Evolutionary conservation across 1,140 invertebrate species (phyloP), one percentile per base, ranked within the genome.

Genomic region (Stegodyphus dumicola): DNA sequence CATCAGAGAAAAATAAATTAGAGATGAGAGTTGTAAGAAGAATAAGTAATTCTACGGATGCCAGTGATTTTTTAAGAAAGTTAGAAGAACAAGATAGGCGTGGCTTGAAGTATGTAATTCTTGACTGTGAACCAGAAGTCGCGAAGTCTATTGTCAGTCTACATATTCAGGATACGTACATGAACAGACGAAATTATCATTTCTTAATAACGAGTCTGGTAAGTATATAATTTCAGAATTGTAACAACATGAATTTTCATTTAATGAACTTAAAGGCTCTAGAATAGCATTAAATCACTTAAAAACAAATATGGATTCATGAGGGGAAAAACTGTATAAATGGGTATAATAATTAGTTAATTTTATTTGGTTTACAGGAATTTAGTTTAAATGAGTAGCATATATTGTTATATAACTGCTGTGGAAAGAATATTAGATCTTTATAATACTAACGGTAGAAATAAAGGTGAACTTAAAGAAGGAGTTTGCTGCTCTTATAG

Each of bases 171-270:
- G 94, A 97, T 89, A 93, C 97, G 18, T 93, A 95, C 48, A 92
- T 97, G 67, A 96, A 96, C 67, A 93, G 95, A 88, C 92, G 96
- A 88, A 97, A 96, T 88, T 98, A 96, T 91, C 96, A 98, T 90
- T 98, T 97, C 91, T 93, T 98, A 51, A 92, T 98, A 18, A 96
- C 95, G 89, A 96, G 95, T 89, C 91, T 97, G 92, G 96, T 97
- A 91, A 95, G 94, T 88, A 64, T 88, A 89, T 33, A 3, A 33
- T 33, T 33, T 60, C 15, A 60, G 15, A 60, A 10, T 60, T 60
- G 56, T 60, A 60, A 60, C 56, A 10, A 60, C 56, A 60, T 60
- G 15, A 9, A 0, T 1, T 15, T 60, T 60, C 5, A 10, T 60
- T 60, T 60, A 10, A 60, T 33, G 33, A 33, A 33, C 33, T 33